These are phyloP conservation scores for Calosoma granatense DNA, from an alignment of 1,140 invertebrate genomes.

Conservation along the genomic window DNA sequence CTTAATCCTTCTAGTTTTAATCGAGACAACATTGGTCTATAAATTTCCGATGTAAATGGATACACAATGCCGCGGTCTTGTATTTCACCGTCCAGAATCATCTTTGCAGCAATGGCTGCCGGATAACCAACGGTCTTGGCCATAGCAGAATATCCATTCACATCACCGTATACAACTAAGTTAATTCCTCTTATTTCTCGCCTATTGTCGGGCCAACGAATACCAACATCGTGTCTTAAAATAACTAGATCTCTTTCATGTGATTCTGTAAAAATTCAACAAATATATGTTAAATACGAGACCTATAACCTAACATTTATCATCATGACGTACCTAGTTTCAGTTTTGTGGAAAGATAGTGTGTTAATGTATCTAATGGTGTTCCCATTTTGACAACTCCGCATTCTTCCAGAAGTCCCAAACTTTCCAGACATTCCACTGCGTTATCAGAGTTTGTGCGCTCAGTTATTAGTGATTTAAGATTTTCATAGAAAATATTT, in stretches of 20 bases:
- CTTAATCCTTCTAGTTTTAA: slow-evolving; percentile 76
- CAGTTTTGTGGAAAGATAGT: slow-evolving; percentile 81
- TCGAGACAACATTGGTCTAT: slow-evolving; percentile 77
- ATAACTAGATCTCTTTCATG: slow-evolving; percentile 91
- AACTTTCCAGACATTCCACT: slow-evolving; percentile 62
- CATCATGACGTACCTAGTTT: slow-evolving; percentile 53
- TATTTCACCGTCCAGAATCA: slow-evolving; percentile 95
- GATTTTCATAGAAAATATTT: slow-evolving; percentile 88
- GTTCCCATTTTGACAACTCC: slow-evolving; percentile 72
- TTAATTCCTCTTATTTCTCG: slow-evolving; percentile 80
- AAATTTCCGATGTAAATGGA: slow-evolving; percentile 84
- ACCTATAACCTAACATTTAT: slow-evolving; percentile 3
- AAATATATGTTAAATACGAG: background rate
- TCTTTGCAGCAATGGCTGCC: slow-evolving; percentile 90
- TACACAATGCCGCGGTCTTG: slow-evolving; percentile 86
- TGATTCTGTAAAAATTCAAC: slow-evolving; percentile 43
- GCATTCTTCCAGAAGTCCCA: slow-evolving; percentile 81
- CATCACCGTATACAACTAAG: slow-evolving; percentile 87
- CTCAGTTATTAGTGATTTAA: slow-evolving; percentile 71
- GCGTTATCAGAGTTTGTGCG: slow-evolving; percentile 59
- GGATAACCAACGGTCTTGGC: slow-evolving; percentile 94
- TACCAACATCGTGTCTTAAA: slow-evolving; percentile 84
- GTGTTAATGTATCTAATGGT: slow-evolving; percentile 84
- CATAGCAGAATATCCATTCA: slow-evolving; percentile 88
- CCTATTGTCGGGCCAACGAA: slow-evolving; percentile 82